Evolutionary conservation across 2,797 vertebrate genomes (phyloP).

Genomic region (Bryconaethiops microstoma): DNA sequence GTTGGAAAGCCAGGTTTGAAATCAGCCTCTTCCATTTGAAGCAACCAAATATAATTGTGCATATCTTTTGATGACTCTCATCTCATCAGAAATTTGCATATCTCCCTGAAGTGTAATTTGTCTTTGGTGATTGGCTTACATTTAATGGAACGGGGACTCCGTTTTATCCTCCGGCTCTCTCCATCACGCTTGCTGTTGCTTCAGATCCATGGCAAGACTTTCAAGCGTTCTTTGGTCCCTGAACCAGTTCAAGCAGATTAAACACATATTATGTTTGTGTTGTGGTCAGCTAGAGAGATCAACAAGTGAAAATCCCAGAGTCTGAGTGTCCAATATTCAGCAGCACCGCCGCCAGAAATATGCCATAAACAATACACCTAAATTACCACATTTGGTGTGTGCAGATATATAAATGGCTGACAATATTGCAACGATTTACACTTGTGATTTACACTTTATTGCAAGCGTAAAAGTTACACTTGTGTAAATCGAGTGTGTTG

Average conservation of each 20-base stretch:
- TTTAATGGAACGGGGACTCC: constrained; percentile 74
- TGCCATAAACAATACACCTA: no score
- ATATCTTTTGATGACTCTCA: constrained; percentile 82
- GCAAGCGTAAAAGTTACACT: no score
- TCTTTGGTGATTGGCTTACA: constrained; percentile 82
- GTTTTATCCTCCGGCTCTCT: constrained; percentile 56
- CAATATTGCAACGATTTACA: no score
- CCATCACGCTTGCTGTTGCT: background rate
- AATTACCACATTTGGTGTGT: no score
- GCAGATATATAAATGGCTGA: no score
- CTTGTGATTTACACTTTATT: no score
- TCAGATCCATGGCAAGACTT: background rate
- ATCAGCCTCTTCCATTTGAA: constrained; percentile 77
- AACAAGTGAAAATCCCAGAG: background rate
- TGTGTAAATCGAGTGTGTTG: no score
- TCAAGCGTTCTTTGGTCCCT: background rate
- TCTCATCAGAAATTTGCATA: constrained; percentile 82
- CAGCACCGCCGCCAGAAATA: no score
- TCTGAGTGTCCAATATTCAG: background rate
- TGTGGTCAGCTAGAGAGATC: background rate
- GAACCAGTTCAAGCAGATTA: background rate
- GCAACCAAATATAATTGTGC: constrained; percentile 77
- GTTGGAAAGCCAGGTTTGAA: constrained; percentile 67
- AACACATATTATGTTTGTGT: background rate
- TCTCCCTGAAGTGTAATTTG: constrained; percentile 83